phyloP scores from a whole-genome alignment of 2,113 vertebrate species.

The Ceratotherium simum region DNA sequence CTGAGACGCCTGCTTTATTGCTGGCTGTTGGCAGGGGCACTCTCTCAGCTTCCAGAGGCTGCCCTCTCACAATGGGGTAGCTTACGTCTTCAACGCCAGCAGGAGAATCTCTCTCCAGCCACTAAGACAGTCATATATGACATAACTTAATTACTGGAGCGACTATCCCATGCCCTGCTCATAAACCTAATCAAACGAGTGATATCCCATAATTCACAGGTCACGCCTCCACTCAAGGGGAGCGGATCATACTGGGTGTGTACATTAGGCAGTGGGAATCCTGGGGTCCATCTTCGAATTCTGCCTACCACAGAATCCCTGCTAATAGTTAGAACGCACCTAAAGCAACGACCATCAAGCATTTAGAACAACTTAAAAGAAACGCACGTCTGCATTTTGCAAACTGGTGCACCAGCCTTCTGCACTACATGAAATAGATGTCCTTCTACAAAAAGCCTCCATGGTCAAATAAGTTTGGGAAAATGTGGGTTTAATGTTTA shows the following conservation, averaged over 20 bases:
- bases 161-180: not conserved
- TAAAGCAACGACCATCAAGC: not conserved
- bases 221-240: not conserved
- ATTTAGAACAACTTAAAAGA: not conserved
- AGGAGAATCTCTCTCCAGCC: not conserved
- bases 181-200: not conserved
- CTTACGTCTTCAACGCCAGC: not conserved
- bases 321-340: not conserved
- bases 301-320: not conserved
- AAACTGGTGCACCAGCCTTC: not conserved
- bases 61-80: not conserved
- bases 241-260: not conserved
- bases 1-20: not conserved
- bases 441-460: not conserved
- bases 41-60: not conserved
- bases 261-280: not conserved
- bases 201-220: not conserved
- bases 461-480: not conserved
- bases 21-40: not conserved
- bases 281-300: not conserved
- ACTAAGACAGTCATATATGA: not conserved
- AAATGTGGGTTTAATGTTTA: not conserved
- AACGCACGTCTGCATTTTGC: not conserved
- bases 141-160: not conserved
- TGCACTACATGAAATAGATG: not conserved